phyloP scores from a whole-genome alignment of 2,797 vertebrate genomes.

The Masticophis lateralis region DNA sequence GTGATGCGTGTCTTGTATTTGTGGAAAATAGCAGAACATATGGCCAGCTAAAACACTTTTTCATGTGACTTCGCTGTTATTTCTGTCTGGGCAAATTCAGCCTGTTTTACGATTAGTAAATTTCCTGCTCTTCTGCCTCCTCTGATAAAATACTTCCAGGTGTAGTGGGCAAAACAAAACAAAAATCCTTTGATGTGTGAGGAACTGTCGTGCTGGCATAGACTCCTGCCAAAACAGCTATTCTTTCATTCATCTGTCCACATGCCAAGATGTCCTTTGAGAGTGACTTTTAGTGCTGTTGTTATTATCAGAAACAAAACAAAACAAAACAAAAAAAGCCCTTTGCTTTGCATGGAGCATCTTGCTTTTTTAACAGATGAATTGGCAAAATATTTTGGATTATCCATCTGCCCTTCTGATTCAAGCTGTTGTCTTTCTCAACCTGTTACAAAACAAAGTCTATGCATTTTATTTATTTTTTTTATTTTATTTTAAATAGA shows the following conservation, averaged over 20 bases:
- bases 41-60: slow-evolving; percentile 24
- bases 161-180: slow-evolving; percentile 2
- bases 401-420: slow-evolving; percentile 52
- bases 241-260: slow-evolving; percentile 38
- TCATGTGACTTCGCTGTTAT: slow-evolving; percentile 39
- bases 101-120: slow-evolving; percentile 23
- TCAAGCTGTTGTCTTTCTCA: slow-evolving; percentile 41
- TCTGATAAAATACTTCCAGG: slow-evolving; percentile 30
- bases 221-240: slow-evolving; percentile 10
- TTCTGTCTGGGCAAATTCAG: slow-evolving; percentile 40
- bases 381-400: slow-evolving; percentile 57
- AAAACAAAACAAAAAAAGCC: background rate
- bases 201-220: background rate
- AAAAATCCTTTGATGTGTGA: slow-evolving; percentile 23
- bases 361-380: slow-evolving; percentile 59
- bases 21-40: slow-evolving; percentile 46
- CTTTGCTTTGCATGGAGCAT: slow-evolving; percentile 33
- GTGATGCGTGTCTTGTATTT: slow-evolving; percentile 41
- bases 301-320: slow-evolving; percentile 45
- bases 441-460: slow-evolving; percentile 35
- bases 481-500: background rate
- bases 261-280: slow-evolving; percentile 36
- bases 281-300: slow-evolving; percentile 37
- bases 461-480: background rate
- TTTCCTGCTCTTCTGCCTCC: background rate